Conservation (phyloP, 2,888 invertebrate genomes). For the Bembecia ichneumoniformis region DNA sequence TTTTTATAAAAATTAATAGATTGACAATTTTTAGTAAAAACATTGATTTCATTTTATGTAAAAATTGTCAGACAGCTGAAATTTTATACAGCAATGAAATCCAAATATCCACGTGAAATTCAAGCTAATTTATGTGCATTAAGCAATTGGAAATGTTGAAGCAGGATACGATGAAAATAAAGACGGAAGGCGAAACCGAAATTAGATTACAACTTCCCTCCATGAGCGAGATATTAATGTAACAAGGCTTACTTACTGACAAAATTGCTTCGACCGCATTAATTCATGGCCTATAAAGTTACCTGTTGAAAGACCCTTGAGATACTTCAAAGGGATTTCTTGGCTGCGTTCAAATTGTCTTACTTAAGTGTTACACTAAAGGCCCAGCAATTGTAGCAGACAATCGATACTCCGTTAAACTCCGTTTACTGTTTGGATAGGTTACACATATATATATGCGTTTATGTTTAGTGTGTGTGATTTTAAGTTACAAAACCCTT, state of each 20-base stretch:
- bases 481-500: no score
- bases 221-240: conserved; percentile 32
- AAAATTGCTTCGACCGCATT: conserved; percentile 56
- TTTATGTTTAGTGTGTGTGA: no score
- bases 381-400: conserved; percentile 6
- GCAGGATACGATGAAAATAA: conserved; percentile 5
- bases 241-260: conserved; percentile 31
- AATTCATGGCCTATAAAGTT: conserved; percentile 50
- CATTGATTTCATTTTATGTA: no score
- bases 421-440: no score
- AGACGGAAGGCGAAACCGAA: conserved; percentile 11
- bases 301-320: conserved; percentile 48
- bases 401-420: no score
- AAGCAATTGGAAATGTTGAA: background rate
- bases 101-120: background rate
- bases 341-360: conserved; percentile 46
- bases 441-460: no score
- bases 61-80: background rate
- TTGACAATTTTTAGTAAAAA: no score
- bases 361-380: conserved; percentile 47
- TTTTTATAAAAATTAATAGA: no score
- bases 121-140: background rate
- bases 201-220: conserved; percentile 33
- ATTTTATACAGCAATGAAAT: background rate
- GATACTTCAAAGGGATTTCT: conserved; percentile 44